These are phyloP conservation scores for Pseudopleuronectes americanus DNA, from an alignment of 2,797 vertebrate genomes.

Conservation along the genomic window DNA sequence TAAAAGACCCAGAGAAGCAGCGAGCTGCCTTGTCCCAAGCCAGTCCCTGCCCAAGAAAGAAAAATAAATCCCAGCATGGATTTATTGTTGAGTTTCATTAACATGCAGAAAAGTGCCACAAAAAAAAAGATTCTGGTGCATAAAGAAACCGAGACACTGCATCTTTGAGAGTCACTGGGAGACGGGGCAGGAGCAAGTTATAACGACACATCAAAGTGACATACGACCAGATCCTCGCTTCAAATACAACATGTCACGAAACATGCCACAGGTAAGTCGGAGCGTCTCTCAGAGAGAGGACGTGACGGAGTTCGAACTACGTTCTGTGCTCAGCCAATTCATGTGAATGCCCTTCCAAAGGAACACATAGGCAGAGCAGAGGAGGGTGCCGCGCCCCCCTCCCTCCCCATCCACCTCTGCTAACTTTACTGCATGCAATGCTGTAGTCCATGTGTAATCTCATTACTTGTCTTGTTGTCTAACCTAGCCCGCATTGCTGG, in stretches of 20 bases:
- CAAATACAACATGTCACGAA: constrained; percentile 43
- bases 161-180: constrained; percentile 38
- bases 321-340: constrained; percentile 54
- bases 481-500: constrained; percentile 51
- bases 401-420: constrained; percentile 25
- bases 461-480: constrained; percentile 72
- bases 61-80: constrained; percentile 33
- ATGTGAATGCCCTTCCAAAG: constrained; percentile 73
- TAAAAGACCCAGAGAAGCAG: constrained; percentile 19
- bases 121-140: constrained; percentile 31
- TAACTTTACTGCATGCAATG: constrained; percentile 57
- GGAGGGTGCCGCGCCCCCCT: constrained; percentile 7
- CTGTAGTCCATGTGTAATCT: constrained; percentile 68
- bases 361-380: constrained; percentile 61
- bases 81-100: constrained; percentile 58
- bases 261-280: constrained; percentile 60
- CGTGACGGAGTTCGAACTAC: constrained; percentile 38
- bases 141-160: constrained; percentile 43
- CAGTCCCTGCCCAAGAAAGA: constrained; percentile 36
- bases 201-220: constrained; percentile 67
- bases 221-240: constrained; percentile 35
- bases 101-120: constrained; percentile 54
- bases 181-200: constrained; percentile 35
- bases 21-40: constrained; percentile 47
- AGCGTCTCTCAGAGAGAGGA: constrained; percentile 38